Evolutionary conservation across 2,888 invertebrate species (phyloP).

Genomic region (Meghimatium bilineatum): DNA sequence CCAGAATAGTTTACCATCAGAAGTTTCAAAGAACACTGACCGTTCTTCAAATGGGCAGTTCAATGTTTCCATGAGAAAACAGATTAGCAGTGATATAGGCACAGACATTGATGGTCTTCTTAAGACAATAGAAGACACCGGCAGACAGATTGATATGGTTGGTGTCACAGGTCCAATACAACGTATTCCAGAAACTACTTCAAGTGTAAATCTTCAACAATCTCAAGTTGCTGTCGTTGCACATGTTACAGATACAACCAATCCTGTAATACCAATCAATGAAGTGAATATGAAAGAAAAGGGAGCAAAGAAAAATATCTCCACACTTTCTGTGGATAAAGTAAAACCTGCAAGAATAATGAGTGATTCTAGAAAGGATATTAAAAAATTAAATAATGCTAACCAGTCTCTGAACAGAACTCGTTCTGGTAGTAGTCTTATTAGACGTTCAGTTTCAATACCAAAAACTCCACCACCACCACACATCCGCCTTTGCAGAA

Average conservation of each 20-base stretch:
- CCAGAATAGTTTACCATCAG: constrained; percentile 25
- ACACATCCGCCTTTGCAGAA: constrained; percentile 1
- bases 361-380: neutral
- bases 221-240: constrained; percentile 47
- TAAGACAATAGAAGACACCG: constrained; percentile 70
- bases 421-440: neutral
- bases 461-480: constrained; percentile 25
- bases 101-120: constrained; percentile 71
- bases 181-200: constrained; percentile 30
- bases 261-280: constrained; percentile 11
- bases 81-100: constrained; percentile 57
- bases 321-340: constrained; percentile 65
- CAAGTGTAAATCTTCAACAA: constrained; percentile 15
- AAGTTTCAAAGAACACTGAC: constrained; percentile 21
- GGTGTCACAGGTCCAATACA: constrained; percentile 53
- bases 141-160: constrained; percentile 64
- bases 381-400: constrained; percentile 16
- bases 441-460: constrained; percentile 2
- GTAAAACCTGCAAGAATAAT: constrained; percentile 60
- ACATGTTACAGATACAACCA: constrained; percentile 25
- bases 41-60: constrained; percentile 41
- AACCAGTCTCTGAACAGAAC: constrained; percentile 13
- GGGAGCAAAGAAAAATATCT: constrained; percentile 60
- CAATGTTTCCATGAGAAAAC: constrained; percentile 62
- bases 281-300: constrained; percentile 60